These are phyloP conservation scores for Lacanobia wlatinum DNA, from an alignment of 2,888 invertebrate genomes.

Conservation along the genomic window DNA sequence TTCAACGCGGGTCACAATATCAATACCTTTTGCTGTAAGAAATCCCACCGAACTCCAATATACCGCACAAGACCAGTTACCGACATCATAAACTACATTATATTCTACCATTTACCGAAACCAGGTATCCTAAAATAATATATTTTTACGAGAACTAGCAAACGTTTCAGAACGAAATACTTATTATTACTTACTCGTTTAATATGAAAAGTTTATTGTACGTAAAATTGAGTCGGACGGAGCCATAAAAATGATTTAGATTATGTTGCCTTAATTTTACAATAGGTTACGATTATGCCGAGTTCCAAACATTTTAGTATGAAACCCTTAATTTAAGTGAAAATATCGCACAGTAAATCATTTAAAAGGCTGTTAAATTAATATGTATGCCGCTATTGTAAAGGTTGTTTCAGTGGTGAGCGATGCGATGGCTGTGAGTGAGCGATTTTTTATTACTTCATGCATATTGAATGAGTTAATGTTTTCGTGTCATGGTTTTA, in stretches of 20 bases:
- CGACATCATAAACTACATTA: constrained; percentile 48
- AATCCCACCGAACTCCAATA: constrained; percentile 18
- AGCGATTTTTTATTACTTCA: constrained; percentile 49
- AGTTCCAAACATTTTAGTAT: constrained; percentile 61
- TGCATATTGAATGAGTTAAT: constrained; percentile 48
- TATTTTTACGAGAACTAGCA: constrained; percentile 57
- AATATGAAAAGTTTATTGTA: constrained; percentile 64
- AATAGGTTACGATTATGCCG: constrained; percentile 66
- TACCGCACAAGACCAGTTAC: constrained; percentile 32
- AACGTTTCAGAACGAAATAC: constrained; percentile 47
- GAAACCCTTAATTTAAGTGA: constrained; percentile 71
- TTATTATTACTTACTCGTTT: constrained; percentile 52
- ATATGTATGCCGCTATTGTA: constrained; percentile 74
- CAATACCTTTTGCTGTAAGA: constrained; percentile 29
- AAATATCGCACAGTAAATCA: constrained; percentile 76
- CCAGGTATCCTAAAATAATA: constrained; percentile 60
- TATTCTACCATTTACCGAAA: constrained; percentile 45
- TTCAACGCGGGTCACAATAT: constrained; percentile 29
- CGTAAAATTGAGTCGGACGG: constrained; percentile 66
- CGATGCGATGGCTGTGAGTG: constrained; percentile 48
- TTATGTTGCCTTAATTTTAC: constrained; percentile 69
- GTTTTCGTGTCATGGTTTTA: constrained; percentile 37
- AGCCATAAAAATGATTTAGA: constrained; percentile 69
- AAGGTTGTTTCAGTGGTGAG: constrained; percentile 55
- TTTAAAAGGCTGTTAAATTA: constrained; percentile 77